phyloP scores from a whole-genome alignment of 2,113 vertebrate species.

The Sapajus apella region DNA sequence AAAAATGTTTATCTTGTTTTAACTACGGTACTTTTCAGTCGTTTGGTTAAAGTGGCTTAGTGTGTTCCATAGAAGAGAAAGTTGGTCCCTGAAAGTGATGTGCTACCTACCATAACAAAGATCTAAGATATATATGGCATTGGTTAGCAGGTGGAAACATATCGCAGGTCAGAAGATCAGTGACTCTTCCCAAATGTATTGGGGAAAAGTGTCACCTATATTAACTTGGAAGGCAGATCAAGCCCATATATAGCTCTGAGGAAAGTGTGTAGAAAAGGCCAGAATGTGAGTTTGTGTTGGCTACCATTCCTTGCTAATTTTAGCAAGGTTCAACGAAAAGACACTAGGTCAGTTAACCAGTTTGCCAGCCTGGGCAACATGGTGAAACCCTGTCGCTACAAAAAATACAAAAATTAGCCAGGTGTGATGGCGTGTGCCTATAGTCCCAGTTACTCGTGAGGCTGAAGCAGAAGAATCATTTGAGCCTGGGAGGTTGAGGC shows the following conservation, averaged over 20 bases:
- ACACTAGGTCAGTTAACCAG: background rate
- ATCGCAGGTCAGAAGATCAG: background rate
- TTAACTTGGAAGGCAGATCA: conserved; percentile 30
- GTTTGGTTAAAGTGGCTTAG: background rate
- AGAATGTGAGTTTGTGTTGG: conserved; percentile 18
- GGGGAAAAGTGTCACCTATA: background rate
- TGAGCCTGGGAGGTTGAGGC: too few relatives aligned
- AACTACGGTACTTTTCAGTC: background rate
- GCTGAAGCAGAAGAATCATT: too few relatives aligned
- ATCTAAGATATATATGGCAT: background rate
- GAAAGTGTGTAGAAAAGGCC: background rate
- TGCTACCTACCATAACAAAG: conserved; percentile 3
- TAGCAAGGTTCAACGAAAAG: conserved; percentile 9
- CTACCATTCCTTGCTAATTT: background rate
- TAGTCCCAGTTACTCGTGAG: too few relatives aligned
- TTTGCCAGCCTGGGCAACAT: background rate
- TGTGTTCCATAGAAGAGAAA: background rate
- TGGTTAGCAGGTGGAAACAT: background rate
- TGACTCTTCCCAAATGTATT: background rate
- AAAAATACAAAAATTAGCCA: too few relatives aligned
- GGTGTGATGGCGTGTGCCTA: too few relatives aligned
- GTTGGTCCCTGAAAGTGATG: background rate
- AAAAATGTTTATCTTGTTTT: conserved; percentile 23
- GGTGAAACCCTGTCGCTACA: too few relatives aligned
- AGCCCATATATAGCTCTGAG: background rate